A percentile compares a stretch with the other conserved stretches of the same genome.
These are phyloP conservation scores for Liasis olivaceus DNA, from an alignment of 2,797 vertebrate genomes.

Conservation along the genomic window DNA sequence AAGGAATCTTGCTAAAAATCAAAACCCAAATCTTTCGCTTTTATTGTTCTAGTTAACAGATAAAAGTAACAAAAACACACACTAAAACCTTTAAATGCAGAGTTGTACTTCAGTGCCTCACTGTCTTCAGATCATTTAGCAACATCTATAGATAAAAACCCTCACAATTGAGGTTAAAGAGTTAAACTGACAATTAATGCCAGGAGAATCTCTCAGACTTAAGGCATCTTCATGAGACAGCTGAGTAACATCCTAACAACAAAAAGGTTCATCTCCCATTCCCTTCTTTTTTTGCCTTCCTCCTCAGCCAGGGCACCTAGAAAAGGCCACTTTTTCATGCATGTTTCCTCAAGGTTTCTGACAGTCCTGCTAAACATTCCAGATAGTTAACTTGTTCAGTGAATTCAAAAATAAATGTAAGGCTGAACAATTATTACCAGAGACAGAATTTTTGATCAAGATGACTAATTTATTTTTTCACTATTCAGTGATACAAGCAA, in stretches of 20 bases:
- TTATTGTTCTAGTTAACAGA: conserved; percentile 9
- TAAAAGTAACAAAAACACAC: background rate
- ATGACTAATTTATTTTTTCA: background rate
- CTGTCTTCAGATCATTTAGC: background rate
- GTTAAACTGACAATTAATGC: background rate
- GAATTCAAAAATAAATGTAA: background rate
- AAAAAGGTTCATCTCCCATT: background rate
- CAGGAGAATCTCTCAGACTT: too few relatives aligned
- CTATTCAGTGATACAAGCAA: background rate
- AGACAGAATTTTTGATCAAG: background rate
- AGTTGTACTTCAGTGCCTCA: background rate
- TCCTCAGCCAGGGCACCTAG: background rate
- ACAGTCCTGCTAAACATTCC: background rate
- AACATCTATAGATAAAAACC: background rate
- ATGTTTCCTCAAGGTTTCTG: background rate
- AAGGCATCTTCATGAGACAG: background rate
- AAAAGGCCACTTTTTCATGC: background rate
- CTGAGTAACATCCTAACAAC: background rate
- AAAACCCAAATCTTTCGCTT: conserved; percentile 9
- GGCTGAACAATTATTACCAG: background rate
- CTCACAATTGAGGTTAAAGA: background rate
- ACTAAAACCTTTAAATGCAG: background rate
- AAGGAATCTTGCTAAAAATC: background rate
- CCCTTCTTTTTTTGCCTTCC: background rate
- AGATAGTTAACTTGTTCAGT: background rate